Evolutionary conservation across 2,888 invertebrate genomes (phyloP), one percentile per base, ranked within the genome.

Genomic region (Norana najaformis): DNA sequence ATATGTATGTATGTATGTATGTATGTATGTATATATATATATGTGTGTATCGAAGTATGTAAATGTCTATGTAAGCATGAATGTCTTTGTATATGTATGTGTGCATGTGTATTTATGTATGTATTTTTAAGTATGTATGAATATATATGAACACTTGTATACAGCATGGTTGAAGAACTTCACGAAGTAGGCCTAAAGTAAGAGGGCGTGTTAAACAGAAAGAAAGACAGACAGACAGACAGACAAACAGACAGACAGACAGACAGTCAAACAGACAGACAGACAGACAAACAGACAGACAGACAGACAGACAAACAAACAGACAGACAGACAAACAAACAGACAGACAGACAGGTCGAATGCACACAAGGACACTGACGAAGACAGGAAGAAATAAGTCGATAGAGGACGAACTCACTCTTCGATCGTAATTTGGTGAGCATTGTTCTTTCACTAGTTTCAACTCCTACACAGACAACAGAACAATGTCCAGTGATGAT

Each of bases 1-100:
- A 36, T 89, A 89, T 83, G 37, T 89, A 89, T 89, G 82, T 89
- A 83, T 83, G 82, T 89, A 53, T 89, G 35, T 89, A 89, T 89
- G 69, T 89, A 83, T 89, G 69, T 89, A 3, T 89, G 82, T 89
- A 83, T 69, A 82, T 69, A n/a, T n/a, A 11, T 69, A 69, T 69
- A n/a, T 69, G n/a, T 69, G 69, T 69, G 11, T n/a, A n/a, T n/a
- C n/a, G n/a, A n/a, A n/a, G n/a, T n/a, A n/a, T n/a, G n/a, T n/a
- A n/a, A n/a, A n/a, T n/a, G n/a, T 30, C 11, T 69, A n/a, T 69
- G 69, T 69, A 69, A 11, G n/a, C n/a, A 69, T 69, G n/a, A n/a
- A n/a, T 69, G 30, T 69, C 8, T 69, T 8, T 69, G 13, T 69
- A n/a, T n/a, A 69, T 69, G n/a, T 30, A n/a, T 53, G 14, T 47